Base-by-base conservation (phyloP, 2,113 vertebrate species). In the Vulpes lagopus region DNA sequence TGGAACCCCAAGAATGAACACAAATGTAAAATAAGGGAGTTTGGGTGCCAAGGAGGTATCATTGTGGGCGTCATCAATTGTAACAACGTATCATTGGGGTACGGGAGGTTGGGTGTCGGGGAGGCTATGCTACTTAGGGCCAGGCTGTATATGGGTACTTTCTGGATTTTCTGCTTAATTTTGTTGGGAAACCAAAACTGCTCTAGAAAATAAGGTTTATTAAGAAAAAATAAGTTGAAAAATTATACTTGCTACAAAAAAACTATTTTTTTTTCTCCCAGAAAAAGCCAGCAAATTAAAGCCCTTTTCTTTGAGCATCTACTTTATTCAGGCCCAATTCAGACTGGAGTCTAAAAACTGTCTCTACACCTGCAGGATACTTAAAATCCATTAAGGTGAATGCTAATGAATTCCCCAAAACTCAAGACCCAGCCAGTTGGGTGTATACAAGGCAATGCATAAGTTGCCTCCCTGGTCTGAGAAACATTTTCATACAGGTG, bases 361-460 rank as follows among this genome's bases (percentile, higher is more conserved):
- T 69, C 80, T 65, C n/a, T 64, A 49, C 19, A 59, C 25, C 55
- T 3, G 7, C 62, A 67, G 0, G 11, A 19, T n/a, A 76, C 65
- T 82, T 89, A 71, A 65, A 85, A 59, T 62, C 55, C 73, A 38
- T 35, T 59, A 85, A 78, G 89, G 60, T 23, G 30, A 57, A 57
- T 49, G 25, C 79, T 74, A 62, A 19, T 67, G 43, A 94, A 94
- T 84, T 82, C 59, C 71, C 30, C 65, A n/a, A 80, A 88, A 90
- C n/a, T n/a, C 17, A 27, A 85, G 65, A 23, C 55, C 65, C 25
- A 64, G 91, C 35, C 43, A 4, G 19, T 4, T 82, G 5, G 8
- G 11, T 80, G 7, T 19, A 59, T 17, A 80, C 49, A 89, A 51
- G 3, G 38, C 38, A 87, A 76, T 53, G 64, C 38, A 7, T 30